phyloP scores from a whole-genome alignment of 1,140 invertebrate species.

The Arion vulgaris region DNA sequence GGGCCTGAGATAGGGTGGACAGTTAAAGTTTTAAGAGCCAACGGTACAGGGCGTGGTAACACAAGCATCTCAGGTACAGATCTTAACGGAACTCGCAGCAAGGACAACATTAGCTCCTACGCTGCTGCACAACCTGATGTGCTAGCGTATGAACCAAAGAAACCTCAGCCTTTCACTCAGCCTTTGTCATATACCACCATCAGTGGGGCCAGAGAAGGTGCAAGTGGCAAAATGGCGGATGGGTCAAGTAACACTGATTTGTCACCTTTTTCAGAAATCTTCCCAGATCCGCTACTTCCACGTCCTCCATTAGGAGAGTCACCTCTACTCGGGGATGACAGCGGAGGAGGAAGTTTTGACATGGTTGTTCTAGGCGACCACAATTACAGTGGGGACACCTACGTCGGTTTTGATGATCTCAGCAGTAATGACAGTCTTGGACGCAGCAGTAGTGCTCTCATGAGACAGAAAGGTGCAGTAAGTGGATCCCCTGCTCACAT shows the following conservation, averaged over 20 bases:
- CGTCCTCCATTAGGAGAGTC: constrained; percentile 15
- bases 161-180: background rate
- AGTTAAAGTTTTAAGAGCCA: background rate
- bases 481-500: constrained; percentile 9
- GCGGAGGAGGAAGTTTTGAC: background rate
- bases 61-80: background rate
- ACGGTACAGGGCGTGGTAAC: background rate
- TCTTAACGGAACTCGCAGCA: background rate
- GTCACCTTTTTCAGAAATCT: background rate
- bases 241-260: background rate
- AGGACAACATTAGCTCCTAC: background rate
- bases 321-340: background rate
- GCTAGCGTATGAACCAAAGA: background rate
- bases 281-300: constrained; percentile 2
- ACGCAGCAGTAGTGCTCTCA: background rate
- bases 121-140: background rate
- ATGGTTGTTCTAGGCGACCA: background rate
- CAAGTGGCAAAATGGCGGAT: background rate
- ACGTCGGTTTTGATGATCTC: constrained; percentile 12
- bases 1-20: no score
- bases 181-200: background rate
- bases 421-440: constrained; percentile 15
- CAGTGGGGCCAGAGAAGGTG: background rate
- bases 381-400: background rate
- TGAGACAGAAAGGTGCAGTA: constrained; percentile 13